These are phyloP conservation scores for Tenodera sinensis DNA, from an alignment of 2,888 invertebrate genomes.

Conservation along the genomic window DNA sequence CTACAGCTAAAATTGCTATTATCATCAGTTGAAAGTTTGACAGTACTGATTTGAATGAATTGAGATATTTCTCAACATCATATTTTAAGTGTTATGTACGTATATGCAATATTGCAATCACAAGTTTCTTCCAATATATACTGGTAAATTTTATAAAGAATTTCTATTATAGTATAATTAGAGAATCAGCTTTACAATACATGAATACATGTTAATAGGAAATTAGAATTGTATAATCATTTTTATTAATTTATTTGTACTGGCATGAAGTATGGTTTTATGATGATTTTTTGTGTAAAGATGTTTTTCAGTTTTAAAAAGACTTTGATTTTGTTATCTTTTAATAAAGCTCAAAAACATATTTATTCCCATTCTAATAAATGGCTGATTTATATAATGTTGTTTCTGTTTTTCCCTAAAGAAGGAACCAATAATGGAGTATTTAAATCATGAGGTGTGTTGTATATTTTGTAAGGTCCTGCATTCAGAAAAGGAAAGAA, in stretches of 20 bases:
- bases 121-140: conserved; percentile 4
- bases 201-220: background rate
- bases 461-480: too few species aligned
- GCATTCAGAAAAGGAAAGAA: too few species aligned
- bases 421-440: too few species aligned
- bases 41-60: background rate
- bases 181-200: background rate
- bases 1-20: background rate
- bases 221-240: background rate
- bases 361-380: background rate
- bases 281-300: background rate
- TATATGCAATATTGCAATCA: background rate
- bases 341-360: background rate
- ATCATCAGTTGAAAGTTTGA: background rate
- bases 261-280: background rate
- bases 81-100: background rate
- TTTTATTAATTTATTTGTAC: background rate
- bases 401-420: background rate
- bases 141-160: background rate
- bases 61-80: background rate
- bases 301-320: background rate
- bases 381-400: background rate
- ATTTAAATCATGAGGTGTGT: too few species aligned
- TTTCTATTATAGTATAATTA: background rate
- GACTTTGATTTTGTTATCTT: background rate